Conservation (phyloP, 2,888 invertebrate species). For the Stenoptilia bipunctidactyla region DNA sequence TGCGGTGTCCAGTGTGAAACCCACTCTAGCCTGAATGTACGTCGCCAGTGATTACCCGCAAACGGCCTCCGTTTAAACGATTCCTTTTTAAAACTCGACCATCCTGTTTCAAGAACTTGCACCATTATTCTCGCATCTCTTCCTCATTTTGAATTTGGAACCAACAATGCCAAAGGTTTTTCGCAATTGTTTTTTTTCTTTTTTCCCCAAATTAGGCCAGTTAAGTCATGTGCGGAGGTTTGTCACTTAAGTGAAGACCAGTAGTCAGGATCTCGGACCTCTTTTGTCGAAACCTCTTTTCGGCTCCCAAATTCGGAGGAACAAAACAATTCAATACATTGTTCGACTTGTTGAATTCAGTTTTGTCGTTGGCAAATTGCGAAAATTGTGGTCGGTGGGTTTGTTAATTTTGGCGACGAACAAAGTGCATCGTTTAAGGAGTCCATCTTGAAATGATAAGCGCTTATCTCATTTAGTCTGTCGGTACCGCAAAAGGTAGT, state of each 20-base stretch:
- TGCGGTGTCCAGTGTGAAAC: conserved; percentile 17
- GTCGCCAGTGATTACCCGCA: conserved; percentile 64
- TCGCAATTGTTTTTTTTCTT: conserved; percentile 28
- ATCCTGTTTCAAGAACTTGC: conserved; percentile 60
- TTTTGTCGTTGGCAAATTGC: conserved; percentile 43
- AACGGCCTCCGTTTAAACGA: conserved; percentile 65
- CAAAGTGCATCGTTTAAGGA: conserved; percentile 31
- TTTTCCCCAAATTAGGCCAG: conserved; percentile 42
- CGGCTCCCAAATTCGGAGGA: conserved; percentile 33
- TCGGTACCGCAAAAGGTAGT: conserved; percentile 26
- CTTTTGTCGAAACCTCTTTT: conserved; percentile 35
- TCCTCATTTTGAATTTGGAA: conserved; percentile 65
- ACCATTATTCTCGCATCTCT: conserved; percentile 63
- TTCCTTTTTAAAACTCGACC: conserved; percentile 63
- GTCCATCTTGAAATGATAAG: conserved; percentile 34
- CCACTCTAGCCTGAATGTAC: conserved; percentile 34
- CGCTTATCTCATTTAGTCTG: conserved; percentile 32
- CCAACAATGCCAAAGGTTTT: conserved; percentile 52
- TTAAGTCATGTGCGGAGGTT: conserved; percentile 40
- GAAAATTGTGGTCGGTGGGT: conserved; percentile 34
- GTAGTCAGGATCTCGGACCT: conserved; percentile 39
- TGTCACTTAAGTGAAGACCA: conserved; percentile 53
- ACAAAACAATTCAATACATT: conserved; percentile 40
- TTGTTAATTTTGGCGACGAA: conserved; percentile 31
- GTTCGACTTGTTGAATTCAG: conserved; percentile 21